Base-by-base conservation (phyloP, 2,888 invertebrate genomes). In the Hermaeophaga mercurialis region DNA sequence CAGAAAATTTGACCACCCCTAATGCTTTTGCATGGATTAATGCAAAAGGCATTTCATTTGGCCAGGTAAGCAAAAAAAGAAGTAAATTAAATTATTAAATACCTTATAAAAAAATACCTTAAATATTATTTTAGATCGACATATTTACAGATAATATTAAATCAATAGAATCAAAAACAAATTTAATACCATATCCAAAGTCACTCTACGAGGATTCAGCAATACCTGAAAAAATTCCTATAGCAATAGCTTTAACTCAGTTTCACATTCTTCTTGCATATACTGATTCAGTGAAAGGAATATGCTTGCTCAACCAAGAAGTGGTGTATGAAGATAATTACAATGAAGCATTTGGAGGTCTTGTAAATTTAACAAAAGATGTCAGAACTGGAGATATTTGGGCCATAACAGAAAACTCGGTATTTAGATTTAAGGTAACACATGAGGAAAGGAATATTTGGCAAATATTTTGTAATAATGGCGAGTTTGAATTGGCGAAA, bases 181-280 rank as follows among this genome's bases (percentile, higher is more conserved):
- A 77, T 56, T 75, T 79, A 12, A 72, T 76, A 1, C 69, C 73
- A 18, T 79, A 77, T 61, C 78, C 79, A 1, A 73, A 75, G 64
- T 72, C 76, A 18, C 61, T 71, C 18, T 74, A 76, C 53, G 71
- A 74, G 54, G 75, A 76, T 56, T 70, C 69, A 63, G 71, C 74
- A 1, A 68, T 70, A 12, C 68, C 72, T n/a, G 68, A 64, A 39
- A 74, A 75, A 50, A 71, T 70, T 1, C 90, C 94, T 0, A 79
- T 90, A 31, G 84, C 89, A 0, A 88, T 95, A 70, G 87, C 91
- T 1, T 79, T 95, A 47, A 96, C 96, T 0, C 90, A 96, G 76
- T 96, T 94, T 78, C 96, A 97, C 77, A 88, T 89, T 0, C 77
- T 96, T 1, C 80, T 96, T 8, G 85, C 95, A 64, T 96, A 90